Conservation (phyloP, 2,113 vertebrate genomes). For the Strix uralensis region DNA sequence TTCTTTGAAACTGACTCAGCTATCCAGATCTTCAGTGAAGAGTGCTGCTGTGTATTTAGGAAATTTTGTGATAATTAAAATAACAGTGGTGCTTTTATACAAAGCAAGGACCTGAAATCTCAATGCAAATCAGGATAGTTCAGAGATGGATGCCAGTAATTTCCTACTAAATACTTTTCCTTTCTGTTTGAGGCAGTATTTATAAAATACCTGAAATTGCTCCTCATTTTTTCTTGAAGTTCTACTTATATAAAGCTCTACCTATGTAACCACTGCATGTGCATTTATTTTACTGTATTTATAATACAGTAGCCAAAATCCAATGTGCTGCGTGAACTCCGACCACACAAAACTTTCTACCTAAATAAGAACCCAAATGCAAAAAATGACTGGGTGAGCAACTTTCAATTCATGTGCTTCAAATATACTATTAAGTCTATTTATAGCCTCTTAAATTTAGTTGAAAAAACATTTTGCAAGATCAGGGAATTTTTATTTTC, state of each 20-base stretch:
- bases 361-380: not conserved
- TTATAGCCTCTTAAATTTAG: not conserved
- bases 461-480: not conserved
- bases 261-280: accelerated
- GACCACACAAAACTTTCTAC: not conserved
- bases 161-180: not conserved
- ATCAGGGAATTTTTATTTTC: not conserved
- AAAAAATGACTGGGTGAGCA: not conserved
- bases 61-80: not conserved
- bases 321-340: not conserved
- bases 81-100: not conserved
- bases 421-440: not conserved
- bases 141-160: not conserved
- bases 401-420: not conserved
- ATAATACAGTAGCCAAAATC: not conserved
- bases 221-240: not conserved
- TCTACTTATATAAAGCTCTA: not conserved
- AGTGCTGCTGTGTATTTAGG: not conserved
- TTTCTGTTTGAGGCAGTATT: not conserved
- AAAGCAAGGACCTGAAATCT: not conserved
- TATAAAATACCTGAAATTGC: not conserved
- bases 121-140: not conserved
- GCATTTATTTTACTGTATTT: not conserved
- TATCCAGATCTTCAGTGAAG: not conserved
- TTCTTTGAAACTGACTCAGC: constrained; percentile 3